Percentiles rank a stretch among this genome's conserved stretches.
phyloP scores from a whole-genome alignment of 2,797 vertebrate species.

The Macropodus opercularis region DNA sequence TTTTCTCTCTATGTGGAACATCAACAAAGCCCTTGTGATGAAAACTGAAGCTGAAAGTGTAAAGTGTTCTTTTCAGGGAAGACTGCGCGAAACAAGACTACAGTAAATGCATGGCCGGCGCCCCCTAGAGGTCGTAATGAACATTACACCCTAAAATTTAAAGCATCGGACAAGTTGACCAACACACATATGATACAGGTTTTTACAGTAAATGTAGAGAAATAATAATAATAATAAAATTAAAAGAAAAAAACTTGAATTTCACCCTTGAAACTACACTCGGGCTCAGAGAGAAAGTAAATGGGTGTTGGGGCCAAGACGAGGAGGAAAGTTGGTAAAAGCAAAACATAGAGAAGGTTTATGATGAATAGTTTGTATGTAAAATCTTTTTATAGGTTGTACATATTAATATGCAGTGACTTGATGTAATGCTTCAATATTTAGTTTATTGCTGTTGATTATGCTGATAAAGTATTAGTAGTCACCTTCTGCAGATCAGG shows the following conservation, averaged over 20 bases:
- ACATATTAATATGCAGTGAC: background rate
- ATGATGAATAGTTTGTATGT: background rate
- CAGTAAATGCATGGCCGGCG: background rate
- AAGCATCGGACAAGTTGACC: background rate
- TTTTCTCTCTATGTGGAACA: conserved; percentile 3
- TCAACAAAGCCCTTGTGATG: conserved; percentile 29
- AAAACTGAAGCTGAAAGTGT: conserved; percentile 1
- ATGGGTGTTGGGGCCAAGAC: no score
- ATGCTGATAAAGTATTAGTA: background rate
- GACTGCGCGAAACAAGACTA: background rate
- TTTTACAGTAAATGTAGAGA: background rate
- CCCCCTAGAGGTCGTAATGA: background rate
- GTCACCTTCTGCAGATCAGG: conserved; percentile 11
- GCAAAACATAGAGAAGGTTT: background rate
- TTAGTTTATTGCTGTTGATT: background rate
- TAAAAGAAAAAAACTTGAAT: no score
- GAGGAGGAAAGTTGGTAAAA: no score
- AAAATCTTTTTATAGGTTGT: background rate
- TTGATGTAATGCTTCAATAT: background rate
- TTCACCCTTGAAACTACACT: no score
- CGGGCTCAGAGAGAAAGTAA: no score
- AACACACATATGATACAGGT: background rate
- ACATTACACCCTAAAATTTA: background rate
- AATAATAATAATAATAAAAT: no score
- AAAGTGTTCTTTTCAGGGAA: background rate